These are phyloP conservation scores for Drosophila nr. fundita DNA, from an alignment of 2,888 invertebrate genomes.

Conservation along the genomic window DNA sequence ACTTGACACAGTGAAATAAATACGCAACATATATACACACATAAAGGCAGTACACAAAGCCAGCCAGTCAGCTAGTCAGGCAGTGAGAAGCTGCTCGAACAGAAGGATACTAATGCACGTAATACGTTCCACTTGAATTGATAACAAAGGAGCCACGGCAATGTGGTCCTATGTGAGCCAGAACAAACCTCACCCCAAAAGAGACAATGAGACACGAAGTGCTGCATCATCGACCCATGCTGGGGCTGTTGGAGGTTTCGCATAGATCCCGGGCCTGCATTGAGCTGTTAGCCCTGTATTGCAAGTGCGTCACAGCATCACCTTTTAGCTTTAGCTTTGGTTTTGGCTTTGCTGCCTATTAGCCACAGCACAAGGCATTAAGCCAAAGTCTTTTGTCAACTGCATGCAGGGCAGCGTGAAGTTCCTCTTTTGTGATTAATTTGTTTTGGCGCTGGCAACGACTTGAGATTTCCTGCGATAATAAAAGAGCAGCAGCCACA, in stretches of 20 bases:
- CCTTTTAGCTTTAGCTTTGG: not conserved
- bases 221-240: conserved; percentile 39
- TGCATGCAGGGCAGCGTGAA: conserved; percentile 26
- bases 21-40: conserved; percentile 49
- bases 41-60: conserved; percentile 27
- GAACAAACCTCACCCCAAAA: conserved; percentile 4
- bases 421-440: conserved; percentile 52
- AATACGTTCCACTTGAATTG: conserved; percentile 78
- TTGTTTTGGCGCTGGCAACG: conserved; percentile 48
- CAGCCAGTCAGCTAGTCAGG: conserved; percentile 6
- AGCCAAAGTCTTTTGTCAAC: conserved; percentile 55
- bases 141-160: conserved; percentile 62
- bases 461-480: conserved; percentile 66
- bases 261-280: conserved; percentile 12
- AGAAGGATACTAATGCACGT: conserved; percentile 79
- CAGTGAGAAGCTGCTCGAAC: conserved; percentile 28
- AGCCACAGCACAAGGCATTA: conserved; percentile 30
- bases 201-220: conserved; percentile 15
- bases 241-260: conserved; percentile 14
- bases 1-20: conserved; percentile 75
- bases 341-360: conserved; percentile 47
- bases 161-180: conserved; percentile 17
- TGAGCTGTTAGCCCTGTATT: conserved; percentile 11
- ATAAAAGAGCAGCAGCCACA: conserved; percentile 13
- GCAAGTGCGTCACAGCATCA: conserved; percentile 46